phyloP scores from a whole-genome alignment of 2,113 vertebrate species.

The Neolamprologus variostigma region DNA sequence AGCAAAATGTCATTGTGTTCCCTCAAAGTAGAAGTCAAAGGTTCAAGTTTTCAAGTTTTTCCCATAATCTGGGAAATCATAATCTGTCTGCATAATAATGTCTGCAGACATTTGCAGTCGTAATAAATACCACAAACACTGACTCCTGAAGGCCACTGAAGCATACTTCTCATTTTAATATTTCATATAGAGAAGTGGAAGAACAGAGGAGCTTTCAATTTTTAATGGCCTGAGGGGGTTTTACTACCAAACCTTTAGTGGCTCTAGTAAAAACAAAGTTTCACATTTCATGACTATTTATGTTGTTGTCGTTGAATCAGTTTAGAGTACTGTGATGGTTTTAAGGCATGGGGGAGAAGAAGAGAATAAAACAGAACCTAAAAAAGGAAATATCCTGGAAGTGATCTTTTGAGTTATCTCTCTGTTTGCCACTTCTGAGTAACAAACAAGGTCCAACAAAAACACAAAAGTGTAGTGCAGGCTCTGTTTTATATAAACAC shows the following conservation, averaged over 20 bases:
- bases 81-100: no score
- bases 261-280: conserved; percentile 23
- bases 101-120: background rate
- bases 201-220: conserved; percentile 31
- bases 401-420: background rate
- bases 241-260: conserved; percentile 9
- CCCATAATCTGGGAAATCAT: background rate
- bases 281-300: conserved; percentile 38
- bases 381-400: background rate
- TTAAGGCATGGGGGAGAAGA: background rate
- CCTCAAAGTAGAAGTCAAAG: background rate
- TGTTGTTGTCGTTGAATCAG: conserved; percentile 16
- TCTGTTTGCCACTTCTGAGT: background rate
- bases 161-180: conserved; percentile 26
- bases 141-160: background rate
- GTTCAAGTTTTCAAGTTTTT: background rate
- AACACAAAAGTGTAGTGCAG: background rate
- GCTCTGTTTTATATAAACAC: background rate
- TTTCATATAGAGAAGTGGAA: conserved; percentile 13
- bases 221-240: conserved; percentile 29
- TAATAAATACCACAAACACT: conserved; percentile 5
- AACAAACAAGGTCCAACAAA: background rate
- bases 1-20: background rate
- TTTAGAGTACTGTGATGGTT: background rate
- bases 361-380: background rate